These are phyloP conservation scores for Diachasma alloeum DNA, from an alignment of 1,140 invertebrate species.

Conservation along the genomic window DNA sequence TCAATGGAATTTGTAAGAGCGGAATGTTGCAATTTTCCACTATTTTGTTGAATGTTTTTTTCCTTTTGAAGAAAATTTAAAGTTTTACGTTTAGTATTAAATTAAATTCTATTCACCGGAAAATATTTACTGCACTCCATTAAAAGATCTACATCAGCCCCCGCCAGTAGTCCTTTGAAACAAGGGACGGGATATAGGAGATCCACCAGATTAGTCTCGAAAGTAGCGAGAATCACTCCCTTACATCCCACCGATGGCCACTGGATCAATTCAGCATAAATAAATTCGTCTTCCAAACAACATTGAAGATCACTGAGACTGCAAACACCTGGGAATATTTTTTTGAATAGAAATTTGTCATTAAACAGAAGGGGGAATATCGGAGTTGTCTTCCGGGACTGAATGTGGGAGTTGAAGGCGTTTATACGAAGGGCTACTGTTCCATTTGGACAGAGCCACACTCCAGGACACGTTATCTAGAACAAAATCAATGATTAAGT, in stretches of 20 bases:
- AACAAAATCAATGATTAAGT: conserved; percentile 31
- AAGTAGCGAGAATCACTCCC: conserved; percentile 69
- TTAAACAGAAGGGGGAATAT: conserved; percentile 72
- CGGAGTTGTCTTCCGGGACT: conserved; percentile 69
- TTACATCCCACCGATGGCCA: conserved; percentile 63
- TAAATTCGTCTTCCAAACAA: conserved; percentile 65
- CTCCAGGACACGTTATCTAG: conserved; percentile 77
- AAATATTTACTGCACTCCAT: conserved; percentile 73
- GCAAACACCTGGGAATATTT: conserved; percentile 67
- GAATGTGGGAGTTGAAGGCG: conserved; percentile 68
- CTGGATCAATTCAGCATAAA: conserved; percentile 73
- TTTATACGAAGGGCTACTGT: conserved; percentile 71
- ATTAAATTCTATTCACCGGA: conserved; percentile 63
- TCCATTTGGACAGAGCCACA: conserved; percentile 78
- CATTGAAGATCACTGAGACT: conserved; percentile 61
- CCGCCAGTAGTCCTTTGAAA: conserved; percentile 56
- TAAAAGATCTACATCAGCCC: conserved; percentile 71
- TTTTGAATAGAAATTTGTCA: conserved; percentile 73
- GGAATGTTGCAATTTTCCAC: too few species aligned
- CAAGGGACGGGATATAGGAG: conserved; percentile 70
- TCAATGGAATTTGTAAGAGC: too few species aligned
- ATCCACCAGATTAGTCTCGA: conserved; percentile 70
- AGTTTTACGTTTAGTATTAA: background rate
- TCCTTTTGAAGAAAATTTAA: too few species aligned
- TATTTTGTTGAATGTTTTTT: too few species aligned